A percentile compares a stretch with the other conserved stretches of the same genome.
Evolutionary conservation across 2,797 vertebrate species (phyloP).

Genomic region (Numenius phaeopus): DNA sequence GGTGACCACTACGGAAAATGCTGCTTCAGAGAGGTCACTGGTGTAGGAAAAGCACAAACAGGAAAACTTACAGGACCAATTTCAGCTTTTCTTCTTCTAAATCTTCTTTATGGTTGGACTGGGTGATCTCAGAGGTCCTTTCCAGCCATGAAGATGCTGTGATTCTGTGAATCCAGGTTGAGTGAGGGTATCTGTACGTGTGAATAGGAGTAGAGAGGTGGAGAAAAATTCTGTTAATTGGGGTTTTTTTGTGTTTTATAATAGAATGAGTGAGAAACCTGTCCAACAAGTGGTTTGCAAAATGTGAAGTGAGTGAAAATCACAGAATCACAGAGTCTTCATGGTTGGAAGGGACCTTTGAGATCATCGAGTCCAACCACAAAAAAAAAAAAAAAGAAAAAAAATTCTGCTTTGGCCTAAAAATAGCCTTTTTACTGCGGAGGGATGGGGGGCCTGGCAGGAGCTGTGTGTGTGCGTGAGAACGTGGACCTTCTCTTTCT

Average conservation of each 20-base stretch:
- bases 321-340: not conserved
- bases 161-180: not conserved
- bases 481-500: accelerated
- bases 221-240: not conserved
- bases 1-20: not conserved
- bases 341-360: too few species aligned
- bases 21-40: not conserved
- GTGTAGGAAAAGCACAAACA: not conserved
- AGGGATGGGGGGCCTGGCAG: accelerated
- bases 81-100: not conserved
- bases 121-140: too few species aligned
- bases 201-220: not conserved
- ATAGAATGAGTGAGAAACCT: not conserved
- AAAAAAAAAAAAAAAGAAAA: not conserved
- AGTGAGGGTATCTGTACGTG: accelerated
- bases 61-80: accelerated
- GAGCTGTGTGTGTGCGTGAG: not conserved
- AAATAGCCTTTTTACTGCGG: not conserved
- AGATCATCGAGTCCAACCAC: too few species aligned
- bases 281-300: not conserved
- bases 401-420: not conserved
- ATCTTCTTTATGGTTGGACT: not conserved
- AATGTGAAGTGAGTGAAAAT: not conserved
- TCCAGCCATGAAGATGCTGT: too few species aligned
- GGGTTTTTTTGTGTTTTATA: not conserved